These are phyloP conservation scores for Physocephala rufipes DNA, from an alignment of 2,888 invertebrate genomes.

Conservation along the genomic window DNA sequence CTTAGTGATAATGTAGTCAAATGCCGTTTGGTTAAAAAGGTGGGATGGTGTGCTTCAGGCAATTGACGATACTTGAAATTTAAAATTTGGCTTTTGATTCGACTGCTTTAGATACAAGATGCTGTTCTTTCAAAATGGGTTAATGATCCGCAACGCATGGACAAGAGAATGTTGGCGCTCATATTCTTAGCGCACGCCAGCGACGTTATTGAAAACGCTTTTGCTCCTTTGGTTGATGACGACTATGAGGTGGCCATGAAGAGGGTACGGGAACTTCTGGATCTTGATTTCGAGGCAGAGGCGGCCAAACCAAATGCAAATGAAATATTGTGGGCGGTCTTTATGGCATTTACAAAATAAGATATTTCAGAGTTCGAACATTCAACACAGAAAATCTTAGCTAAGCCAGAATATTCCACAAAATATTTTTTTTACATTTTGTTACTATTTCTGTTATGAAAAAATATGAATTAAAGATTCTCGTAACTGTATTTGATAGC, in stretches of 20 bases:
- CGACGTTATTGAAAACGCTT: conserved; percentile 99
- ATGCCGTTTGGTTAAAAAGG: conserved; percentile 96
- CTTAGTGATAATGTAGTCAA: conserved; percentile 95
- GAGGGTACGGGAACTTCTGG: conserved; percentile 93
- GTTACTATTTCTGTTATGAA: conserved; percentile 30
- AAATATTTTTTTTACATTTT: conserved; percentile 42
- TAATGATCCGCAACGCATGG: conserved; percentile 97
- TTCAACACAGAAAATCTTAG: neutral
- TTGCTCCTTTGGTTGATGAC: conserved; percentile 95
- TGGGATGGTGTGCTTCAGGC: conserved; percentile 56
- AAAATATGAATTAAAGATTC: conserved; percentile 13
- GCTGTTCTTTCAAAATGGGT: conserved; percentile 95
- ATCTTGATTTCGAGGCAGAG: conserved; percentile 96
- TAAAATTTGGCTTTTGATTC: neutral
- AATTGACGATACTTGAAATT: neutral
- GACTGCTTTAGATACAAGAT: conserved; percentile 85
- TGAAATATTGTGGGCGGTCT: conserved; percentile 98
- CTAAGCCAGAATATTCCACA: conserved; percentile 13
- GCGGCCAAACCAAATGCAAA: conserved; percentile 89
- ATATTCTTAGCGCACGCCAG: conserved; percentile 97
- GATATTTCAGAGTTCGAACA: conserved; percentile 47
- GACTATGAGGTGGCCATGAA: conserved; percentile 99
- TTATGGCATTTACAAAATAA: conserved; percentile 98
- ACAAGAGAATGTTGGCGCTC: conserved; percentile 91
- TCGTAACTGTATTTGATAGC: conserved; percentile 10